Evolutionary conservation across 2,888 invertebrate genomes (phyloP).

Genomic region (Amphipoea oculea): DNA sequence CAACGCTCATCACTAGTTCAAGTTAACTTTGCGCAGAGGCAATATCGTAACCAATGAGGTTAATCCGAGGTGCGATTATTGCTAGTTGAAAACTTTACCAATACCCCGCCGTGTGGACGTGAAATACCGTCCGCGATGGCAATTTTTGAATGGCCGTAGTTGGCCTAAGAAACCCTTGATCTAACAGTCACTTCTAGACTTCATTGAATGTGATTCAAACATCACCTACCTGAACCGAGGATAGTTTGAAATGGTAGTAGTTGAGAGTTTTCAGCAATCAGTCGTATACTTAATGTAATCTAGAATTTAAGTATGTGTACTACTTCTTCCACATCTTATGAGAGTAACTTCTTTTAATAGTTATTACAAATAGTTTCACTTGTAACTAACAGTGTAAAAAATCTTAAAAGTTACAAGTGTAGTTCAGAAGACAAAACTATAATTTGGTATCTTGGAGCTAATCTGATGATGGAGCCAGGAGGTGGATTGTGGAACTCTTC

Average conservation of each 20-base stretch:
- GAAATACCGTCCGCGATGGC: slow-evolving; percentile 85
- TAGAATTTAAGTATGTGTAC: background rate
- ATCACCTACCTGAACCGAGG: background rate
- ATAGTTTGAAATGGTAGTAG: background rate
- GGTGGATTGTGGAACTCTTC: no score
- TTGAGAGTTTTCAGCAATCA: background rate
- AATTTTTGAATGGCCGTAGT: slow-evolving; percentile 41
- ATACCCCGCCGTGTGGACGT: slow-evolving; percentile 89
- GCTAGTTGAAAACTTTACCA: slow-evolving; percentile 97
- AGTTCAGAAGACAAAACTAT: no score
- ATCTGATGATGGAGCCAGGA: no score
- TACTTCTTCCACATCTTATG: no score
- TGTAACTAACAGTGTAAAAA: no score
- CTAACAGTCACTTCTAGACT: background rate
- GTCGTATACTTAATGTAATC: background rate
- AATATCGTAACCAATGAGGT: slow-evolving; percentile 98
- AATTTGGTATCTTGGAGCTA: no score
- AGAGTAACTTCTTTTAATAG: no score
- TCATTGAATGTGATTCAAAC: background rate
- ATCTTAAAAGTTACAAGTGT: no score
- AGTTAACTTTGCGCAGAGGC: slow-evolving; percentile 96
- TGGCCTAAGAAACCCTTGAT: slow-evolving; percentile 26
- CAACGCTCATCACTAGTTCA: no score
- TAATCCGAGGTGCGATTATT: slow-evolving; percentile 96
- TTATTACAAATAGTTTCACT: no score